Conservation (phyloP, 2,888 invertebrate species). For the Orthosia gothica region DNA sequence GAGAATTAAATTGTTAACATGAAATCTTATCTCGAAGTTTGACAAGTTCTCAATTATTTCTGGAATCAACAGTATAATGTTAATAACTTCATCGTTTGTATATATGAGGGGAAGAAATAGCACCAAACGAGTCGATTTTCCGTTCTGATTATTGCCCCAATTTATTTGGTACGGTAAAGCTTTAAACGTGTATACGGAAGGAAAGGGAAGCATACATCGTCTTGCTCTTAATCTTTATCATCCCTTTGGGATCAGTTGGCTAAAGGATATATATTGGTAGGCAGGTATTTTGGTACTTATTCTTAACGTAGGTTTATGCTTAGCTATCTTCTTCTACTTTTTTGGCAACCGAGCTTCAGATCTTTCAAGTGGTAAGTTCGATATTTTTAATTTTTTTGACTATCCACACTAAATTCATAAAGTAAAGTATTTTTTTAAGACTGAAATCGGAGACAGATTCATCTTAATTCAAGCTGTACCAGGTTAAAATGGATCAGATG, state of each 20-base stretch:
- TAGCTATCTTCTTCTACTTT: neutral
- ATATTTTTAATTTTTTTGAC: no score
- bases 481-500: no score
- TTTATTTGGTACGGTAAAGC: conserved; percentile 52
- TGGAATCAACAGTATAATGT: neutral
- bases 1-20: no score
- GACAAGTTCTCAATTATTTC: no score
- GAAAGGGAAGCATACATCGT: conserved; percentile 42
- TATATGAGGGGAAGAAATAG: conserved; percentile 3
- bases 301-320: neutral
- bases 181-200: conserved; percentile 52
- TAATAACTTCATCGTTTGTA: neutral
- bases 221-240: conserved; percentile 57
- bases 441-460: no score
- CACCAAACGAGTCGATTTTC: conserved; percentile 26
- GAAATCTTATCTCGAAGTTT: no score
- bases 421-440: no score
- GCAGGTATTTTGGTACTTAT: conserved; percentile 5
- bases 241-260: conserved; percentile 42
- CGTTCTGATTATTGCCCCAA: conserved; percentile 53
- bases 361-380: no score
- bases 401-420: no score
- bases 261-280: conserved; percentile 32
- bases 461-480: no score
- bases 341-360: no score